Evolutionary conservation across 2,797 vertebrate genomes (phyloP).

Genomic region (Galagoides demidoff): DNA sequence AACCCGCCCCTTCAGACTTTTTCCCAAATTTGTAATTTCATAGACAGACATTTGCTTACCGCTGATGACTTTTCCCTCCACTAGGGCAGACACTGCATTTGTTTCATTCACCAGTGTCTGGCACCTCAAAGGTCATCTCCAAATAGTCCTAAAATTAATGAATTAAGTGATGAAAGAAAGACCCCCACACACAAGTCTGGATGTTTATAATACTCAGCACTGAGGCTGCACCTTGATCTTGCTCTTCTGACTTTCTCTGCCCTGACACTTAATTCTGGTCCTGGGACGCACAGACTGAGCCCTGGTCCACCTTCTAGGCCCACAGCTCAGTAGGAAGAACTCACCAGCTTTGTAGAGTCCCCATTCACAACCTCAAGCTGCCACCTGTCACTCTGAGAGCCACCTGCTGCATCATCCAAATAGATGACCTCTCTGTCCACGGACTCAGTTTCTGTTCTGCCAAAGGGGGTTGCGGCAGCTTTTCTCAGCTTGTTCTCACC

Average conservation of each 20-base stretch:
- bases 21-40: no score
- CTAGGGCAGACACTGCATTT: no score
- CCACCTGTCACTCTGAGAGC: accelerated
- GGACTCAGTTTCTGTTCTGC: not conserved
- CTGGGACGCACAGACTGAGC: not conserved
- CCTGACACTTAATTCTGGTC: not conserved
- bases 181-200: not conserved
- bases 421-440: not conserved
- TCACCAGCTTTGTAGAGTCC: accelerated
- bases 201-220: not conserved
- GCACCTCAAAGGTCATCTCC: not conserved
- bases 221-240: not conserved
- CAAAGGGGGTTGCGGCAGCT: not conserved
- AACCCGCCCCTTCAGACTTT: no score
- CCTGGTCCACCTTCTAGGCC: not conserved
- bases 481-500: not conserved
- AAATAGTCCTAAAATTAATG: not conserved
- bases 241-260: not conserved
- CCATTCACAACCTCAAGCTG: not conserved
- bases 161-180: not conserved
- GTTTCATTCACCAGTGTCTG: not conserved
- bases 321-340: accelerated
- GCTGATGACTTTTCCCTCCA: not conserved
- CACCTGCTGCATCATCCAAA: accelerated
- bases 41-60: accelerated